These are phyloP conservation scores for Cotesia chilonis DNA, from an alignment of 1,140 invertebrate species.

Conservation along the genomic window DNA sequence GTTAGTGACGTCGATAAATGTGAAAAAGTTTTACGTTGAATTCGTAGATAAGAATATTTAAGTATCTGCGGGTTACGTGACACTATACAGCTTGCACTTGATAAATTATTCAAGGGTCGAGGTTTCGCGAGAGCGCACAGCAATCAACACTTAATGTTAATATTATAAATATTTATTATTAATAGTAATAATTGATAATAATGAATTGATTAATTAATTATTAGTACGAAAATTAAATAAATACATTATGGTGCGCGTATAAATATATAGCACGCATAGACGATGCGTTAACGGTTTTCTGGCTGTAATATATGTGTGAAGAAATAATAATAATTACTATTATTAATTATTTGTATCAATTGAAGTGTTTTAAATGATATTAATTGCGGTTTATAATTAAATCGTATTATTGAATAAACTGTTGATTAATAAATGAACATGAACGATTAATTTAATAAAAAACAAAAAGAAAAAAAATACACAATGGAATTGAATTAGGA, in stretches of 20 bases:
- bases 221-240: slow-evolving; percentile 30
- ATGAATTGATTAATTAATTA: neutral
- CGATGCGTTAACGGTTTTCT: slow-evolving; percentile 22
- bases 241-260: slow-evolving; percentile 39
- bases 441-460: slow-evolving; percentile 48
- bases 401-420: slow-evolving; percentile 43
- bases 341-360: neutral
- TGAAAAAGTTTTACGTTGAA: too few relatives aligned
- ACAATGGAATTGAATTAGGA: slow-evolving; percentile 65
- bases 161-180: slow-evolving; percentile 9
- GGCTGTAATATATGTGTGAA: slow-evolving; percentile 51
- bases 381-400: slow-evolving; percentile 30
- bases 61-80: too few relatives aligned
- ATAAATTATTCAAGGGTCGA: too few relatives aligned
- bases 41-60: too few relatives aligned
- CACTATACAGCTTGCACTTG: too few relatives aligned
- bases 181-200: neutral
- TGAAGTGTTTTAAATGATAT: neutral
- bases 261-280: slow-evolving; percentile 48
- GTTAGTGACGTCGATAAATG: too few relatives aligned
- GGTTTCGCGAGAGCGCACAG: neutral
- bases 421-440: slow-evolving; percentile 61
- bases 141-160: neutral
- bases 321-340: slow-evolving; percentile 38
- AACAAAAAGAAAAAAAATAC: slow-evolving; percentile 50